Percentiles rank a stretch among this genome's conserved stretches.
Conservation (phyloP, 2,113 vertebrate genomes). For the Nesogale talazaci region DNA sequence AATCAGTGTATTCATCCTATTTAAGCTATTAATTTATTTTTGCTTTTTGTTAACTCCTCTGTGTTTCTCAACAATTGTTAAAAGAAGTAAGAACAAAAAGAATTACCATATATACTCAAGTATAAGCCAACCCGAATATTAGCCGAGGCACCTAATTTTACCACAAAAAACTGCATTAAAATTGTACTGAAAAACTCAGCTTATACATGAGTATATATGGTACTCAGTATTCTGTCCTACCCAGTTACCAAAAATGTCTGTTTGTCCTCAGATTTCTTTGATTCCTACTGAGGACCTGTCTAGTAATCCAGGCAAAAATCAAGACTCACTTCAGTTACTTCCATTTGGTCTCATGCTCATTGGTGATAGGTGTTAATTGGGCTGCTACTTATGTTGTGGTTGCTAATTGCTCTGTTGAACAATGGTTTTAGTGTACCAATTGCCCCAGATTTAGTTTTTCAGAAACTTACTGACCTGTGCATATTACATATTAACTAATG, state of each 20-base stretch:
- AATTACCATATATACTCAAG: background rate
- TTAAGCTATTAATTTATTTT: background rate
- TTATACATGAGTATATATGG: too few species aligned
- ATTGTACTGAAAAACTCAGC: too few species aligned
- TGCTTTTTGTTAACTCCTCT: background rate
- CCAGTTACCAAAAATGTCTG: background rate
- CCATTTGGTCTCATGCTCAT: background rate
- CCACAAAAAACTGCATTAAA: too few species aligned
- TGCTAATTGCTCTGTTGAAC: background rate
- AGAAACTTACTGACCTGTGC: background rate
- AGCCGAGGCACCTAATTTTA: too few species aligned
- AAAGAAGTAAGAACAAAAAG: slow-evolving; percentile 43
- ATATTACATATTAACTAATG: background rate
- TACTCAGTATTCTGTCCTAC: background rate
- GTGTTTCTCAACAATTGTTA: background rate
- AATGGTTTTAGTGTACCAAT: background rate
- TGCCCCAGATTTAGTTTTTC: slow-evolving; percentile 4
- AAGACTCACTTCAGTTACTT: background rate
- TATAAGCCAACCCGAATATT: too few species aligned
- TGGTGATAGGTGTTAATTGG: background rate
- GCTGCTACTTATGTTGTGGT: background rate
- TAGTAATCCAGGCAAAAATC: background rate
- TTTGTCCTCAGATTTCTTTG: background rate
- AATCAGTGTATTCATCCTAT: background rate
- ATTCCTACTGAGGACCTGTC: background rate